phyloP scores from a whole-genome alignment of 2,888 invertebrate species.

The Polydrusus tereticollis region DNA sequence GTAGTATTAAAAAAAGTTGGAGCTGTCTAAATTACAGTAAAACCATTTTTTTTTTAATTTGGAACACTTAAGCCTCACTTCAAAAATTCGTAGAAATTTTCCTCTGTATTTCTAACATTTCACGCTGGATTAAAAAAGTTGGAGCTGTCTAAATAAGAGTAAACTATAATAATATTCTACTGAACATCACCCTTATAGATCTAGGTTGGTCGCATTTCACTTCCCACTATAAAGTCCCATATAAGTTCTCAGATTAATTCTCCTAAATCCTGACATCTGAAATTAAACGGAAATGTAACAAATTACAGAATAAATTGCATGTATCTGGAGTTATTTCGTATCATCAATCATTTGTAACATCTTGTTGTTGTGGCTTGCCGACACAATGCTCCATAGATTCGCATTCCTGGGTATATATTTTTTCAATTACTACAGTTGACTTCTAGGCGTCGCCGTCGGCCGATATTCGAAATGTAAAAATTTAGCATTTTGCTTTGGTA shows the following conservation, averaged over 20 bases:
- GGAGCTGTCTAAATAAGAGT: no score
- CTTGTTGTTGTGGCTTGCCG: slow-evolving; percentile 31
- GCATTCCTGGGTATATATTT: slow-evolving; percentile 22
- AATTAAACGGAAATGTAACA: slow-evolving; percentile 40
- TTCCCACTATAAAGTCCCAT: slow-evolving; percentile 6
- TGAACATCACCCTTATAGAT: neutral
- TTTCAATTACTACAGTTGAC: slow-evolving; percentile 15
- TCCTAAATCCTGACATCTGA: slow-evolving; percentile 33
- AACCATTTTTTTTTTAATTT: no score
- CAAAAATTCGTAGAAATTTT: no score
- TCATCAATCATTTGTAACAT: slow-evolving; percentile 47
- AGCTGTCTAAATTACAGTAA: no score
- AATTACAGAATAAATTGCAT: slow-evolving; percentile 38
- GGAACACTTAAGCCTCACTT: no score
- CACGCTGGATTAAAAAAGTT: no score
- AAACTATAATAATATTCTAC: neutral
- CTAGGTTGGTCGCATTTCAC: neutral
- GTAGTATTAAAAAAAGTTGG: no score
- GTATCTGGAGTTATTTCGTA: slow-evolving; percentile 41
- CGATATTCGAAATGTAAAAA: neutral
- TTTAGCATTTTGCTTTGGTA: no score
- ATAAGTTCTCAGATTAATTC: slow-evolving; percentile 37
- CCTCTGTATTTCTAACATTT: no score
- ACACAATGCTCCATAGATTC: slow-evolving; percentile 1
- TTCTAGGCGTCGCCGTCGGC: neutral